Evolutionary conservation across 2,888 invertebrate genomes (phyloP).

Genomic region (Amphipoea lucens): DNA sequence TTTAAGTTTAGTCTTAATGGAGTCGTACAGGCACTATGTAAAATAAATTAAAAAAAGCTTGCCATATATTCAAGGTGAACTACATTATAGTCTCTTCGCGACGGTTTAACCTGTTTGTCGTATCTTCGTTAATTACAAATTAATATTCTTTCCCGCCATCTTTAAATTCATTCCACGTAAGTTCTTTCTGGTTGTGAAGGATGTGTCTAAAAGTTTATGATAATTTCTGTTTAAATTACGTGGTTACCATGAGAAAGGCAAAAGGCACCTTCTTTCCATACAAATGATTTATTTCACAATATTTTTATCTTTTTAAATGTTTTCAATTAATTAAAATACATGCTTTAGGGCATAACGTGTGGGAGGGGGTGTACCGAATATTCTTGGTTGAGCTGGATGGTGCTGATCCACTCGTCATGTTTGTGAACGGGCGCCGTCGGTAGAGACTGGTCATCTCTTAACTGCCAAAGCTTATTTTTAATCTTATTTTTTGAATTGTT

Average conservation of each 20-base stretch:
- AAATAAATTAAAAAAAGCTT: conserved; percentile 22
- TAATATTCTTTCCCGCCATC: conserved; percentile 43
- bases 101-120: conserved; percentile 29
- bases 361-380: no score
- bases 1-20: not conserved
- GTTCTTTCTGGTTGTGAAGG: not conserved
- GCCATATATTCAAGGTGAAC: conserved; percentile 24
- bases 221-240: conserved; percentile 20
- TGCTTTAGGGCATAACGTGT: not conserved
- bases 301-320: not conserved
- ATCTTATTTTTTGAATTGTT: no score
- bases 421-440: no score
- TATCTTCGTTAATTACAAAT: conserved; percentile 33
- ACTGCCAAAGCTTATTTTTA: no score
- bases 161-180: conserved; percentile 26
- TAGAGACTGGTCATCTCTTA: no score
- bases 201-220: conserved; percentile 20
- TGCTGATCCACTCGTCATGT: no score
- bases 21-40: not conserved
- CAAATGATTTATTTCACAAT: not conserved
- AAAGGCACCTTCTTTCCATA: not conserved
- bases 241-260: not conserved
- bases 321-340: not conserved
- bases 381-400: no score
- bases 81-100: conserved; percentile 6